Evolutionary conservation across 2,797 vertebrate species (phyloP).

Genomic region (Vipera ursinii): DNA sequence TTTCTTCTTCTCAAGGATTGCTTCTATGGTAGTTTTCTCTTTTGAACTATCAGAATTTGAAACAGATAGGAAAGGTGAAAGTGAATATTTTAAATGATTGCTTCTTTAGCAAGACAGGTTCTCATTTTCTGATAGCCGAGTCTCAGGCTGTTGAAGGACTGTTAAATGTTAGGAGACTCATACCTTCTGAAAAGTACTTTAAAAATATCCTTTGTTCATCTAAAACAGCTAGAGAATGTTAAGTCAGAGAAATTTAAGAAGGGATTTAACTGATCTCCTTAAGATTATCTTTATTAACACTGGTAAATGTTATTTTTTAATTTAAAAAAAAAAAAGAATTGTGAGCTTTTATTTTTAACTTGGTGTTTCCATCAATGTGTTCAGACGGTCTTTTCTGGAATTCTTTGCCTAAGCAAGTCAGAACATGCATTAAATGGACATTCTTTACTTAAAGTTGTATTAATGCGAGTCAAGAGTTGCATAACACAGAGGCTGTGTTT

Average conservation of each 20-base stretch:
- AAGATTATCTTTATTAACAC: not conserved
- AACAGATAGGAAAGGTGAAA: not conserved
- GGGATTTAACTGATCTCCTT: not conserved
- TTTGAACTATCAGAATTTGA: not conserved
- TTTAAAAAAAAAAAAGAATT: too few relatives aligned
- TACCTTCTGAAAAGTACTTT: not conserved
- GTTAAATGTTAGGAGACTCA: not conserved
- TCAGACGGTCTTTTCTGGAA: not conserved
- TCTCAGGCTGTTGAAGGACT: not conserved
- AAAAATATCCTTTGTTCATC: not conserved
- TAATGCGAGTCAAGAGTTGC: not conserved
- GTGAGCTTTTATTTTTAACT: not conserved
- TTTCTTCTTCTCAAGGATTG: not conserved
- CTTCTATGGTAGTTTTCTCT: not conserved
- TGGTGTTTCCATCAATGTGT: not conserved
- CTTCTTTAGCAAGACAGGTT: not conserved
- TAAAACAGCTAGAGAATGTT: slow-evolving; percentile 7
- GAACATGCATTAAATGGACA: not conserved
- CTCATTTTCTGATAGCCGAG: not conserved
- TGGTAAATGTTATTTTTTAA: slow-evolving; percentile 1
- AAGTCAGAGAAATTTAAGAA: not conserved
- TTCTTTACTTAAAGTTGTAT: not conserved
- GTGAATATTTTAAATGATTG: not conserved
- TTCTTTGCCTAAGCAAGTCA: not conserved
- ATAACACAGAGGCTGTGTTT: not conserved